Base-by-base conservation (phyloP, 2,113 vertebrate genomes). In the Genyomyrus donnyi region DNA sequence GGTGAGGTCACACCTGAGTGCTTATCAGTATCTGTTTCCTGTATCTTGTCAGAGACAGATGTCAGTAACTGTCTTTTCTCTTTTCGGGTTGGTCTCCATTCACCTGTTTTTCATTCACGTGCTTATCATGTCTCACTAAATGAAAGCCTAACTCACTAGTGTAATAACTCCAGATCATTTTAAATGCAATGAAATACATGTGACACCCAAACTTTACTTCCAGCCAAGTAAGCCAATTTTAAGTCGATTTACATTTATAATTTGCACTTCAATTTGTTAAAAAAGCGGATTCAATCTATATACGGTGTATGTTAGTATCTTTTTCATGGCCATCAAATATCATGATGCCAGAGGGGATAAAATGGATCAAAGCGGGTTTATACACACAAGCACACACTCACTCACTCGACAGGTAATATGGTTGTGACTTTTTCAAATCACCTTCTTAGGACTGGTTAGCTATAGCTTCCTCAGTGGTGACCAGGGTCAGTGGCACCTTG, bases 131-230 rank as follows among this genome's bases (percentile, higher is more conserved):
- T 77, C 70, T 77, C 15, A 80, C 35, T 85, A 46, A 85, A 85
- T 46, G 45, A 19, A 85, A 39, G 5, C 35, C 31, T 39, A 77
- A 31, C n/a, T 70, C 62, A 70, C n/a, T 70, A 70, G 27, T 70
- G 62, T 70, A 9, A 70, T 31, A 70, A 70, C 62, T 70, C 27
- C 62, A 70, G 62, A 19, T 80, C 39, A 92, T 50, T 93, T 90
- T 90, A 91, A 91, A 92, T 90, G 90, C 85, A 92, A 93, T 92
- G 90, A 91, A 93, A 94, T 90, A 46, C 83, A 83, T 89, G 70
- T 80, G 85, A 83, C 77, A 91, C 89, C 91, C 89, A 80, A 80
- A 80, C 5, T 77, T 27, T 66, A 66, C 62, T 66, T 66, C 35
- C 31, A 39, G 39, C 13, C 70, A 39, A 39, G 15, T 17, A 77